Evolutionary conservation across 2,888 invertebrate species (phyloP).

Genomic region (Steromphala cineraria): DNA sequence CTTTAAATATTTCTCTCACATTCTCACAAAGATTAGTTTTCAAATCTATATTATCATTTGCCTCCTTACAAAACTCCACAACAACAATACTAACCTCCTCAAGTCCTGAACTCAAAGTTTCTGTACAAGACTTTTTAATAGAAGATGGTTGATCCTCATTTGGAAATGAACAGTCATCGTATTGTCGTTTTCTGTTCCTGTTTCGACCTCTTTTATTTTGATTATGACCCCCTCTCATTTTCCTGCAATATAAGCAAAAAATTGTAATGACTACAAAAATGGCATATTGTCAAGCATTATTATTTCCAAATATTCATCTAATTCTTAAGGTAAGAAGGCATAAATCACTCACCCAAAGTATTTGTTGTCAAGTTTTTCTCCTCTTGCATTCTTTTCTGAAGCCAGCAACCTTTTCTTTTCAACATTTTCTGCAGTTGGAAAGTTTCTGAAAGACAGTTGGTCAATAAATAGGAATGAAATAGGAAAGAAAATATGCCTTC

Average conservation of each 20-base stretch:
- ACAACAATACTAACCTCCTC: too few species aligned
- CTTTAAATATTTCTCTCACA: background rate
- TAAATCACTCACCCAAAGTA: slow-evolving; percentile 54
- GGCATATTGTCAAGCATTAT: too few species aligned
- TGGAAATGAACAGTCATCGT: background rate
- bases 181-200: slow-evolving; percentile 11
- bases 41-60: background rate
- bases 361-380: slow-evolving; percentile 79
- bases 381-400: slow-evolving; percentile 83
- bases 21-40: background rate
- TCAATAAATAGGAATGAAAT: too few species aligned
- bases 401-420: slow-evolving; percentile 80
- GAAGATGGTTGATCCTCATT: too few species aligned
- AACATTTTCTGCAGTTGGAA: slow-evolving; percentile 84
- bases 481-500: too few species aligned
- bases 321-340: too few species aligned
- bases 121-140: too few species aligned
- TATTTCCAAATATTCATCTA: too few species aligned
- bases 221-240: background rate
- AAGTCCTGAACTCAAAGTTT: too few species aligned
- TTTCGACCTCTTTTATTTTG: background rate
- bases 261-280: too few species aligned
- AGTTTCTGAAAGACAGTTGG: slow-evolving; percentile 78
- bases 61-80: too few species aligned
- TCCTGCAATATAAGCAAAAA: background rate